phyloP scores from a whole-genome alignment of 1,140 invertebrate genomes.

The Homarus americanus region DNA sequence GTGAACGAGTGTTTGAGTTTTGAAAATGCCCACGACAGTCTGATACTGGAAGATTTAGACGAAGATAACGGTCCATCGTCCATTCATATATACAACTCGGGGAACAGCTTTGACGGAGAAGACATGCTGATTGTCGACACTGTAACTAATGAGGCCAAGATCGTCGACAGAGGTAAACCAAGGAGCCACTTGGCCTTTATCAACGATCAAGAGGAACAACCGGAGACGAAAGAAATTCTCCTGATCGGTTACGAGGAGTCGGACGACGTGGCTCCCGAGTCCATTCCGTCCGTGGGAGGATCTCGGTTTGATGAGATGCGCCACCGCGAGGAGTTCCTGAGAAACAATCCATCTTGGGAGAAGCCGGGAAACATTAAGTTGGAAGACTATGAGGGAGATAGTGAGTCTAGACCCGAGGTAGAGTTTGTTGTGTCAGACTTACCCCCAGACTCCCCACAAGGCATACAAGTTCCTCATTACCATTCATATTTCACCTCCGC shows the following conservation, averaged over 20 bases:
- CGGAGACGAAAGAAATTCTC: constrained; percentile 24
- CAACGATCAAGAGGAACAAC: constrained; percentile 32
- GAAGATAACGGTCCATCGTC: constrained; percentile 51
- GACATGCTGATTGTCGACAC: constrained; percentile 80
- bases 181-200: constrained; percentile 67
- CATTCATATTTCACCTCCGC: constrained; percentile 69
- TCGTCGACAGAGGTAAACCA: constrained; percentile 78
- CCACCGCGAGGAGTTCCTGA: constrained; percentile 28
- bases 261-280: constrained; percentile 63
- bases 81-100: constrained; percentile 67
- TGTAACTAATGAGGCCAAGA: constrained; percentile 80
- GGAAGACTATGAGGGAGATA: not conserved
- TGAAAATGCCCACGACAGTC: constrained; percentile 54
- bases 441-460: constrained; percentile 25
- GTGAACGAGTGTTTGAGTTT: not conserved
- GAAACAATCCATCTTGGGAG: constrained; percentile 29
- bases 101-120: constrained; percentile 78
- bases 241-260: constrained; percentile 42
- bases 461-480: constrained; percentile 59
- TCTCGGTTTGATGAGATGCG: constrained; percentile 41
- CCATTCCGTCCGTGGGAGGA: constrained; percentile 52
- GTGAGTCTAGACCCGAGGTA: constrained; percentile 26
- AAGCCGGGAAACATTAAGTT: not conserved
- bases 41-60: constrained; percentile 67
- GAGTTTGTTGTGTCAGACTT: constrained; percentile 25